phyloP scores from a whole-genome alignment of 2,888 invertebrate genomes.

The Stenurella melanura region DNA sequence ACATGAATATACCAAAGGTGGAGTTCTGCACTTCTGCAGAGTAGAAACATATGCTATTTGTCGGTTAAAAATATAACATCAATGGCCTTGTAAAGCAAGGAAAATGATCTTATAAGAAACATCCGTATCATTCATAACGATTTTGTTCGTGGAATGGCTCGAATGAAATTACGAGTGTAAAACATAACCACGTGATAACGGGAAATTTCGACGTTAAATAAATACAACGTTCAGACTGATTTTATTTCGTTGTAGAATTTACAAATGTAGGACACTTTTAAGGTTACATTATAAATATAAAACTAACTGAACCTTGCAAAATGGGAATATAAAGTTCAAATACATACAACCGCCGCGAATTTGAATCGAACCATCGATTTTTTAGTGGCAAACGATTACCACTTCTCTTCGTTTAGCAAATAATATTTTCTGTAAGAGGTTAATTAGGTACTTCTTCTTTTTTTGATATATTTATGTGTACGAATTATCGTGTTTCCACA shows the following conservation, averaged over 20 bases:
- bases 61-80: constrained; percentile 12
- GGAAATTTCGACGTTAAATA: constrained; percentile 3
- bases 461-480: too few species aligned
- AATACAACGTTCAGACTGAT: neutral
- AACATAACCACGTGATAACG: neutral
- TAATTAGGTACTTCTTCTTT: too few species aligned
- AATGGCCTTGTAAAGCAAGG: constrained; percentile 11
- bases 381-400: neutral
- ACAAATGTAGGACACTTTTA: neutral
- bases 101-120: constrained; percentile 9
- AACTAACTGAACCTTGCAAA: neutral
- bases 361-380: neutral
- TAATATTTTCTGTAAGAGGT: too few species aligned
- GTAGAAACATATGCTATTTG: constrained; percentile 10
- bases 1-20: constrained; percentile 7
- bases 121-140: neutral
- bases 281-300: neutral
- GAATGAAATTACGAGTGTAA: neutral
- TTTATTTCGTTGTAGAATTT: constrained; percentile 1
- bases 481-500: too few species aligned
- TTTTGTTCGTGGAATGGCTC: constrained; percentile 7
- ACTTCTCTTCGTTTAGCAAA: too few species aligned
- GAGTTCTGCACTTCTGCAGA: constrained; percentile 33
- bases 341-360: neutral
- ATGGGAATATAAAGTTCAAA: neutral